These are phyloP conservation scores for Diorhabda elongata DNA, from an alignment of 1,140 invertebrate genomes.

Conservation along the genomic window DNA sequence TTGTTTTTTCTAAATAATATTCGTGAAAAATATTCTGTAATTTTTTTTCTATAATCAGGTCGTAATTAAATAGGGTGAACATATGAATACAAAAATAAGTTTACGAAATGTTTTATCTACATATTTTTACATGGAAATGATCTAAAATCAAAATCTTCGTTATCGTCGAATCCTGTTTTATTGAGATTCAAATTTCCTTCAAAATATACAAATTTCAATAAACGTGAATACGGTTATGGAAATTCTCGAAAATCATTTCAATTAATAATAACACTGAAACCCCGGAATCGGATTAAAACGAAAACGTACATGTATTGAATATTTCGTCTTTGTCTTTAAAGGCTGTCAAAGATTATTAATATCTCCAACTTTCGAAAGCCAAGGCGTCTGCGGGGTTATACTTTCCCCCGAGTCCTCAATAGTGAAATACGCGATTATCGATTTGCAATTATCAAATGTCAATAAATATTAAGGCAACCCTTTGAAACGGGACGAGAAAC, in stretches of 20 bases:
- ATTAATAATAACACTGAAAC: slow-evolving; percentile 4
- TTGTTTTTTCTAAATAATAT: no score
- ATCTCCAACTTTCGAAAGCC: slow-evolving; percentile 13
- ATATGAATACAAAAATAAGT: no score
- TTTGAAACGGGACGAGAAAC: background rate
- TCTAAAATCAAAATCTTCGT: no score
- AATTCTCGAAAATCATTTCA: slow-evolving; percentile 9
- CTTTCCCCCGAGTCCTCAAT: background rate
- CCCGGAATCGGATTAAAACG: slow-evolving; percentile 12
- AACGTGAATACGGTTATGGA: background rate
- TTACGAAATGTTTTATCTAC: no score
- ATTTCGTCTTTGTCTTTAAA: slow-evolving; percentile 14
- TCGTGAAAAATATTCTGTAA: no score
- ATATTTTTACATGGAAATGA: no score
- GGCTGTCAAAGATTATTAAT: slow-evolving; percentile 24
- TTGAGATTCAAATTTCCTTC: no score
- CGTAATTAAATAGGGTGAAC: no score
- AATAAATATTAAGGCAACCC: slow-evolving; percentile 18
- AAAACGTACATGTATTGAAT: slow-evolving; percentile 16
- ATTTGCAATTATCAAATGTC: slow-evolving; percentile 23
- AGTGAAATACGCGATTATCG: slow-evolving; percentile 19
- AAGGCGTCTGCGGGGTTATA: slow-evolving; percentile 12
- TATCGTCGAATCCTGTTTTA: no score
- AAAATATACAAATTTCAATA: no score
- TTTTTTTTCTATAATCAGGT: no score